Evolutionary conservation across 2,113 vertebrate genomes (phyloP).

Genomic region (Nothoprocta pentlandii): DNA sequence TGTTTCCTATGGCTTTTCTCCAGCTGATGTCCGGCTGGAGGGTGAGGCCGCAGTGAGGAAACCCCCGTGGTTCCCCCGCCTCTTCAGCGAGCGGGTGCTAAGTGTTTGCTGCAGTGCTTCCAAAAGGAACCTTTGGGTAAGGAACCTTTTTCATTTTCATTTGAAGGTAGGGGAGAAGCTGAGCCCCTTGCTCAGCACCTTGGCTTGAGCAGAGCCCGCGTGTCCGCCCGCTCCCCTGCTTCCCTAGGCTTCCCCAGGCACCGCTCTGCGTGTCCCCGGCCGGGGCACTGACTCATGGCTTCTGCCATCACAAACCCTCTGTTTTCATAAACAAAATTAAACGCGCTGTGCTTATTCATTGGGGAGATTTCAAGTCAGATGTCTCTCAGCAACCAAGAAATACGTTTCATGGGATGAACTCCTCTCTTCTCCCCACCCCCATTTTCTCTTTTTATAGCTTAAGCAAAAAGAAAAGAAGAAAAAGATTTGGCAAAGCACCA

Average conservation of each 20-base stretch:
- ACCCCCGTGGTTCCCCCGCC: background rate
- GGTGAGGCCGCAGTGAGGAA: background rate
- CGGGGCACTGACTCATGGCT: conserved; percentile 74
- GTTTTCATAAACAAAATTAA: conserved; percentile 73
- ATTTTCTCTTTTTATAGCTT: background rate
- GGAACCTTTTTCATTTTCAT: too few relatives aligned
- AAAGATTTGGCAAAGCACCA: background rate
- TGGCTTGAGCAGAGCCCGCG: too few relatives aligned
- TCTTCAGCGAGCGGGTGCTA: background rate
- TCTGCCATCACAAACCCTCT: conserved; percentile 66
- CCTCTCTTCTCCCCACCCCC: background rate
- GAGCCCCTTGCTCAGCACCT: too few relatives aligned
- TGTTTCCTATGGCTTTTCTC: background rate
- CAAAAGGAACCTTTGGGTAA: too few relatives aligned
- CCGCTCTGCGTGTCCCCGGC: conserved; percentile 59
- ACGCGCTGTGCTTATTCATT: conserved; percentile 42
- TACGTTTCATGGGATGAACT: background rate
- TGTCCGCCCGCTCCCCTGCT: too few relatives aligned
- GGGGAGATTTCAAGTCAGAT: conserved; percentile 36
- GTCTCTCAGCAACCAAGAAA: conserved; percentile 65
- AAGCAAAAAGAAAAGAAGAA: background rate
- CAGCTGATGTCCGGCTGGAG: background rate
- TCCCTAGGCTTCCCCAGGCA: background rate
- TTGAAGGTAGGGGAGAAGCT: too few relatives aligned
- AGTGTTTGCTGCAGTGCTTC: background rate